Evolutionary conservation across 2,888 invertebrate species (phyloP), one percentile per base, ranked within the genome.

Genomic region (Drosophila eohydei): DNA sequence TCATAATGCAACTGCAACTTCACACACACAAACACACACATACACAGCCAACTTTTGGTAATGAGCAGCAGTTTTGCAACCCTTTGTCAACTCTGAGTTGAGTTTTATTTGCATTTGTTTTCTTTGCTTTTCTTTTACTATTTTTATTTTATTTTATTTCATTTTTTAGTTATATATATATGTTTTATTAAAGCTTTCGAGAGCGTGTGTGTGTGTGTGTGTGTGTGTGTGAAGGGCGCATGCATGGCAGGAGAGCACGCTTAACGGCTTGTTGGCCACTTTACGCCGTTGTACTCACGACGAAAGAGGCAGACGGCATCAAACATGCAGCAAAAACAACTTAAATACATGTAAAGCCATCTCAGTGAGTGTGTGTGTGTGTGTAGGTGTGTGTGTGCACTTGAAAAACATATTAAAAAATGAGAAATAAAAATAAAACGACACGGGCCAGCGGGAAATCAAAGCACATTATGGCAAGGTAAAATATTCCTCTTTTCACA

Each of bases 221-320:
- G 51, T 36, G 51, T 51, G 21, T 51, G 34, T 52, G 52, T 36
- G 40, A 57, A 55, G 59, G 66, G 40, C 63, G 60, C 78, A 71
- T 67, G 61, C 60, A 65, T 72, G 75, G 71, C 66, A 16, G 62
- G 80, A 66, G 64, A 30, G 48, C 71, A 65, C 69, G 83, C 83
- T 83, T 84, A 84, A 84, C 83, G 90, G 90, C 74, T 88, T 90
- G 85, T 90, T 85, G 81, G 78, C 81, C 89, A 90, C 84, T 90
- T 85, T 86, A 83, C 81, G 90, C 81, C 73, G 70, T 61, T 80
- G 66, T 78, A 71, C 73, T 66, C 65, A 78, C 66, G 74, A 43
- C 62, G 38, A 36, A 65, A 73, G 71, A 54, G 54, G 62, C 71
- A 78, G 64, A 81, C 60, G 78, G 55, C 50, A 76, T 66, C 80